These are phyloP conservation scores for Megaustenia siamemsis DNA, from an alignment of 2,888 invertebrate genomes.

Conservation along the genomic window DNA sequence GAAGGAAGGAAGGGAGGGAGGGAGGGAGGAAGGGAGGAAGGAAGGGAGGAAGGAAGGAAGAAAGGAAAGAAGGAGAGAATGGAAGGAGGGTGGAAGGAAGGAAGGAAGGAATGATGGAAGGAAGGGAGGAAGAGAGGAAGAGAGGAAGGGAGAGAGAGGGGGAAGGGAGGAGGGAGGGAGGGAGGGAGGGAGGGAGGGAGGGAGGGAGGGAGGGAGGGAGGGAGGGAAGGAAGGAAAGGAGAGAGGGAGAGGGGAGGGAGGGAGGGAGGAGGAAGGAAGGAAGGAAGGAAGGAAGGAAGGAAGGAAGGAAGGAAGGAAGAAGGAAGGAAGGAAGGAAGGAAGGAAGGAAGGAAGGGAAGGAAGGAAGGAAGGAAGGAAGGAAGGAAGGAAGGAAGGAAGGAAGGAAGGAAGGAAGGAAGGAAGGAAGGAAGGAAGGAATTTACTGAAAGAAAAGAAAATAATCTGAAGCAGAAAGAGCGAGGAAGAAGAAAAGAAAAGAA, in stretches of 20 bases:
- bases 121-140: background rate
- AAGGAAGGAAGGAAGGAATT: too few relatives aligned
- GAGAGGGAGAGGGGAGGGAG: constrained; percentile 9
- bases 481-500: too few relatives aligned
- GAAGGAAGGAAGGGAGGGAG: too few relatives aligned
- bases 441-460: too few relatives aligned
- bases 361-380: too few relatives aligned
- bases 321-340: background rate
- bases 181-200: background rate
- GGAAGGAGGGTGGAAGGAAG: too few relatives aligned
- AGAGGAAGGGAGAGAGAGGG: background rate
- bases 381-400: too few relatives aligned
- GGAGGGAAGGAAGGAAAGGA: background rate
- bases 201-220: background rate
- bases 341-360: background rate
- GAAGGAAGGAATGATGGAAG: too few relatives aligned
- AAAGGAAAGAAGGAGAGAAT: background rate
- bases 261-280: background rate
- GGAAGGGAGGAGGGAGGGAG: constrained; percentile 1
- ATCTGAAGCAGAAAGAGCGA: too few relatives aligned
- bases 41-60: too few relatives aligned
- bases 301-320: background rate
- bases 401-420: too few relatives aligned
- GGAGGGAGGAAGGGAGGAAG: too few relatives aligned
- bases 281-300: background rate